A percentile compares a stretch with the other conserved stretches of the same genome.
These are phyloP conservation scores for Nemapogon koenigi DNA, from an alignment of 2,888 invertebrate genomes.

Conservation along the genomic window DNA sequence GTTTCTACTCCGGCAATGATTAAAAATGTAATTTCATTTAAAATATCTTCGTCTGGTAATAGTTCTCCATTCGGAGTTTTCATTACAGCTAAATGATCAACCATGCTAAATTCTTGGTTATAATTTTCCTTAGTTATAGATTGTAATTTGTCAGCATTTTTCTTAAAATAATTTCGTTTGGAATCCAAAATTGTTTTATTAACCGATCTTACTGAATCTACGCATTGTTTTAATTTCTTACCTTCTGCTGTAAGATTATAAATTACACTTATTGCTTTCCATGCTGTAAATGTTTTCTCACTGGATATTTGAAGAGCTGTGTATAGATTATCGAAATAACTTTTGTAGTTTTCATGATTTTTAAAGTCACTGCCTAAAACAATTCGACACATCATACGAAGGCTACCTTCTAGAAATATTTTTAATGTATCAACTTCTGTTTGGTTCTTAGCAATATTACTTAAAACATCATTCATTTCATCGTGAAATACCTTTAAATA, in stretches of 20 bases:
- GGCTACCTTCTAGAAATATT: neutral
- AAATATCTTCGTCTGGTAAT: neutral
- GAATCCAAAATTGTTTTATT: neutral
- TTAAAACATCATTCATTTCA: neutral
- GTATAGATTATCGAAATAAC: neutral
- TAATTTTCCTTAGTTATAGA: no score
- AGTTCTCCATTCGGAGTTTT: neutral
- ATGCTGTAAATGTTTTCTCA: neutral
- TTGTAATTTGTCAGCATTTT: neutral
- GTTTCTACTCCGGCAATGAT: neutral
- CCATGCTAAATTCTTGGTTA: neutral
- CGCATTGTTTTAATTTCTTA: neutral
- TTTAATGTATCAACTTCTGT: neutral
- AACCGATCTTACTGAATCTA: neutral
- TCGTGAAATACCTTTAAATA: neutral
- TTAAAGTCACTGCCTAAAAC: neutral
- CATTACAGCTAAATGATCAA: neutral
- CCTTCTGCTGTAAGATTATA: neutral
- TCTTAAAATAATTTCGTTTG: neutral
- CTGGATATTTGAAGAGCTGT: neutral
- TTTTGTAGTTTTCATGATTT: neutral
- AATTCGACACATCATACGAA: neutral
- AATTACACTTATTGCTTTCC: neutral
- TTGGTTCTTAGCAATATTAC: neutral
- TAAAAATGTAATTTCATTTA: neutral